phyloP scores from a whole-genome alignment of 1,140 invertebrate species.

The Oncopodura yosiiana region DNA sequence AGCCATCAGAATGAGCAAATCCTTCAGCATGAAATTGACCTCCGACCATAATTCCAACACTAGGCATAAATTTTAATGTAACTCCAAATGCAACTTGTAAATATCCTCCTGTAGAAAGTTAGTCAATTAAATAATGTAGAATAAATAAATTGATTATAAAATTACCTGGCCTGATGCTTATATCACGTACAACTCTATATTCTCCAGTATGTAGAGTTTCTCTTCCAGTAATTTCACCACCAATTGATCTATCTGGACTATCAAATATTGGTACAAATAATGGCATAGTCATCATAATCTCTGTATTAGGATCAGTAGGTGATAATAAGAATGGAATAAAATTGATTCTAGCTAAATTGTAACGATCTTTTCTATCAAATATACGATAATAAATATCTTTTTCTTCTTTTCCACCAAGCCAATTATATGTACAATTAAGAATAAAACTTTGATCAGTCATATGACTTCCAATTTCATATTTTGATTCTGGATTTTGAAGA shows the following conservation, averaged over 20 bases:
- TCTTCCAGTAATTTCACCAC: conserved; percentile 78
- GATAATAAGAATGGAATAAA: conserved; percentile 78
- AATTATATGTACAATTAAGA: conserved; percentile 91
- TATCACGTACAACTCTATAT: conserved; percentile 50
- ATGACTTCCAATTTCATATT: conserved; percentile 90
- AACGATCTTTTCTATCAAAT: conserved; percentile 83
- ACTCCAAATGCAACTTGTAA: conserved; percentile 77
- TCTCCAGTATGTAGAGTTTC: conserved; percentile 64
- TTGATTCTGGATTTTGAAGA: conserved; percentile 78
- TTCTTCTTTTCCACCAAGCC: conserved; percentile 72
- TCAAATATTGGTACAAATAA: conserved; percentile 67
- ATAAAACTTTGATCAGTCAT: conserved; percentile 82
- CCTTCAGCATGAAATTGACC: conserved; percentile 77
- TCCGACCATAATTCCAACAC: conserved; percentile 92
- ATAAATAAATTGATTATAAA: conserved; percentile 17
- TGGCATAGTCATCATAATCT: conserved; percentile 58
- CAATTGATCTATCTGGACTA: conserved; percentile 50
- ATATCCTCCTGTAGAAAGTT: conserved; percentile 75
- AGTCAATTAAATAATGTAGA: conserved; percentile 57
- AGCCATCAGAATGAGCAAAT: conserved; percentile 40
- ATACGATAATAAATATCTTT: conserved; percentile 65
- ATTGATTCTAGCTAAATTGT: conserved; percentile 76
- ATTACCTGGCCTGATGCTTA: neutral
- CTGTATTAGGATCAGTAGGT: conserved; percentile 68
- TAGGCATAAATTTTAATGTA: conserved; percentile 65